A percentile compares a stretch with the other conserved stretches of the same genome.
These are phyloP conservation scores for Hydractinia echinata DNA, from an alignment of 30 jellyfish, hydroid and myxozoan species.

Conservation along the genomic window DNA sequence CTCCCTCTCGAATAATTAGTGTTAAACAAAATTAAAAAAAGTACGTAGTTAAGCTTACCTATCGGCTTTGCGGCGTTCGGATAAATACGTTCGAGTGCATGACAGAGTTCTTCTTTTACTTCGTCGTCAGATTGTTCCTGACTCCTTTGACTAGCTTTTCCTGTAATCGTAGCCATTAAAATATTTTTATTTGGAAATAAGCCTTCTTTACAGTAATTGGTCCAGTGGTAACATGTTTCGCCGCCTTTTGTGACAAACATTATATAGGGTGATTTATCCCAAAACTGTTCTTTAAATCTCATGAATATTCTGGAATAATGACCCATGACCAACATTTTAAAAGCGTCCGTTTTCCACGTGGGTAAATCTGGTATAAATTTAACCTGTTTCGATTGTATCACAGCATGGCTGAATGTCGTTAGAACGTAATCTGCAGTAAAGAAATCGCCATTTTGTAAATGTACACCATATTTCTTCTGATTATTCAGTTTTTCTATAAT, in stretches of 20 bases:
- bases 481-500: conserved; percentile 7
- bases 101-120: conserved; percentile 34
- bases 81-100: conserved; percentile 30
- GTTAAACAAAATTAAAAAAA: not conserved
- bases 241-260: conserved; percentile 41
- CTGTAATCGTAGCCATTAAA: conserved; percentile 52
- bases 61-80: conserved; percentile 42
- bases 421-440: conserved; percentile 58
- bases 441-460: conserved; percentile 29
- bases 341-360: conserved; percentile 61
- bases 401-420: conserved; percentile 56
- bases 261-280: conserved; percentile 57
- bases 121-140: conserved; percentile 39
- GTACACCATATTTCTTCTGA: conserved; percentile 4
- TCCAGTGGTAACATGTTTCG: conserved; percentile 53
- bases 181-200: conserved; percentile 21
- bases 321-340: conserved; percentile 45
- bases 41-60: conserved; percentile 31
- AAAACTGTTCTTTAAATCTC: conserved; percentile 46
- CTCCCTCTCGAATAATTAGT: not conserved
- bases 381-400: conserved; percentile 27
- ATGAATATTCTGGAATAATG: conserved; percentile 59
- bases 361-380: conserved; percentile 57
- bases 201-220: conserved; percentile 35
- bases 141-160: conserved; percentile 35